A percentile compares a stretch with the other conserved stretches of the same genome.
These are phyloP conservation scores for Tangachromis dhanisi DNA, from an alignment of 2,113 vertebrate species.

Conservation along the genomic window DNA sequence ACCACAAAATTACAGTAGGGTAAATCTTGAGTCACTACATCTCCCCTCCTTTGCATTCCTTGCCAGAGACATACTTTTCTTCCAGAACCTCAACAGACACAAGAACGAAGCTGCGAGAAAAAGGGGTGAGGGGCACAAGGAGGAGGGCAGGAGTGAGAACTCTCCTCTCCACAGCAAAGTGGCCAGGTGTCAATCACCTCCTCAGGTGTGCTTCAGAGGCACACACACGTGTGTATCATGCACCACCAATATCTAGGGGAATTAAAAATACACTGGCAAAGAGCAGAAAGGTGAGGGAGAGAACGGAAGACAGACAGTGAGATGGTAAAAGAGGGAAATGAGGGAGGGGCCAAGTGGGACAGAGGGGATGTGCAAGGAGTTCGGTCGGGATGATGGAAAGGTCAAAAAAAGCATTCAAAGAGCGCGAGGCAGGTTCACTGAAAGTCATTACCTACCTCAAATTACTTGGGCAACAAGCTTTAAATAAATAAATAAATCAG, in stretches of 20 bases:
- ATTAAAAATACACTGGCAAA: slow-evolving; percentile 63
- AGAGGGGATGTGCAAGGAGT: slow-evolving; percentile 31
- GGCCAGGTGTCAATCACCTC: slow-evolving; percentile 86
- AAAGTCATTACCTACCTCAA: slow-evolving; percentile 94
- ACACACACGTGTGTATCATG: slow-evolving; percentile 56
- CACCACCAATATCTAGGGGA: slow-evolving; percentile 85
- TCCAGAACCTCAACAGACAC: neutral
- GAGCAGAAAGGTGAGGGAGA: slow-evolving; percentile 44
- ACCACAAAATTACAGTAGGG: neutral
- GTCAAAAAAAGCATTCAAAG: slow-evolving; percentile 62
- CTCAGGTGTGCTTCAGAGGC: slow-evolving; percentile 80
- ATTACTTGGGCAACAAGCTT: slow-evolving; percentile 90
- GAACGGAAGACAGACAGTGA: slow-evolving; percentile 18
- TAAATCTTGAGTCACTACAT: neutral
- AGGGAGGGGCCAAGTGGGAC: slow-evolving; percentile 33
- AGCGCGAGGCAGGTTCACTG: slow-evolving; percentile 82
- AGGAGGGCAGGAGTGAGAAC: slow-evolving; percentile 71
- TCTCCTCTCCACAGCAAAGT: slow-evolving; percentile 80
- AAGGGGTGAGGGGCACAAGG: slow-evolving; percentile 39
- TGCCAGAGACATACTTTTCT: neutral
- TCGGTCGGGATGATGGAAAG: slow-evolving; percentile 38
- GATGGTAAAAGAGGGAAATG: slow-evolving; percentile 3
- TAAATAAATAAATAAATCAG: slow-evolving; percentile 71
- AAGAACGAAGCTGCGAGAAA: slow-evolving; percentile 17
- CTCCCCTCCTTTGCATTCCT: neutral